A percentile compares a stretch with the other conserved stretches of the same genome.
These are phyloP conservation scores for Cacoxenus indagator DNA, from an alignment of 2,888 invertebrate genomes.

Conservation along the genomic window DNA sequence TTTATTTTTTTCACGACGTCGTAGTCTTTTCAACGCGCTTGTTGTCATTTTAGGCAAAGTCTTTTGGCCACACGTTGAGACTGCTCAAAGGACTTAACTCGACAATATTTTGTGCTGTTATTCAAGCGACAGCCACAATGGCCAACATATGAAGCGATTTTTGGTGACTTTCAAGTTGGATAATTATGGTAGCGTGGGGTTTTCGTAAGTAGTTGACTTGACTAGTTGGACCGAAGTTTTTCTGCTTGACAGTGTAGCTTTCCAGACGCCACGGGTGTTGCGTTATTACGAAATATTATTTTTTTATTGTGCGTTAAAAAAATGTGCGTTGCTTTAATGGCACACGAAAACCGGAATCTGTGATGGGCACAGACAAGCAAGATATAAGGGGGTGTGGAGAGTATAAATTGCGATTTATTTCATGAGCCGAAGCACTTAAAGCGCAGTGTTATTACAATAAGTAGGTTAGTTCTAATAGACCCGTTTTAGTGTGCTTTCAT, in stretches of 20 bases:
- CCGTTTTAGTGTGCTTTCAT: too few relatives aligned
- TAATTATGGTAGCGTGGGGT: background rate
- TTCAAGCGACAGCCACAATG: slow-evolving; percentile 3
- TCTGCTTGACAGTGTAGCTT: background rate
- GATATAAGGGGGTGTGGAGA: background rate
- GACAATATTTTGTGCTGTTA: slow-evolving; percentile 47
- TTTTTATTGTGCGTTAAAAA: background rate
- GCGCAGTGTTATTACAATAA: too few relatives aligned
- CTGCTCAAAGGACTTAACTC: slow-evolving; percentile 59
- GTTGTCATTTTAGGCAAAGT: slow-evolving; percentile 28
- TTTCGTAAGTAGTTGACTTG: slow-evolving; percentile 6
- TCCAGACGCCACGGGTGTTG: background rate
- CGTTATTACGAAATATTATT: slow-evolving; percentile 8
- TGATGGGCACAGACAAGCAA: background rate
- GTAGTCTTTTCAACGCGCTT: background rate
- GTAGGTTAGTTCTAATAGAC: too few relatives aligned
- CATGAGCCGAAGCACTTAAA: too few relatives aligned
- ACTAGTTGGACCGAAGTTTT: background rate
- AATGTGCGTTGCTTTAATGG: background rate
- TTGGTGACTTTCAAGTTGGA: background rate
- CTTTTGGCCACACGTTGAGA: slow-evolving; percentile 47
- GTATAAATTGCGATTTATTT: too few relatives aligned
- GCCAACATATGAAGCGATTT: slow-evolving; percentile 11
- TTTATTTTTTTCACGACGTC: background rate
- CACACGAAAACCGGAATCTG: background rate